Percentiles rank a stretch among this genome's conserved stretches.
Evolutionary conservation across 1,140 invertebrate species (phyloP).

Genomic region (Brachionus paranguensis): DNA sequence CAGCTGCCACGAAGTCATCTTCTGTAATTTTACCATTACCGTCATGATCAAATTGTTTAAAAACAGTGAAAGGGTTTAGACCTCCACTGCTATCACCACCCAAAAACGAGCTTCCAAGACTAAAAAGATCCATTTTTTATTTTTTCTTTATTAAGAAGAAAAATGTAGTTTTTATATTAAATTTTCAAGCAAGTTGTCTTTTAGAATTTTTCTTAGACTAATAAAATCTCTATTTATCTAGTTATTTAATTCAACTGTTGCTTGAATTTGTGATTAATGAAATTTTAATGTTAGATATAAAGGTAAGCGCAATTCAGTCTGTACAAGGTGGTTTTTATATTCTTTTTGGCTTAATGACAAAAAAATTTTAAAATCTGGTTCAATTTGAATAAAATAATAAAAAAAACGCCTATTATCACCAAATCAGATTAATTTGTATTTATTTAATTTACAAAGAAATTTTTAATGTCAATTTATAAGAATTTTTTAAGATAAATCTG

Average conservation of each 20-base stretch:
- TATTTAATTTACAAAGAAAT: background rate
- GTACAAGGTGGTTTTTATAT: background rate
- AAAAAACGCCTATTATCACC: background rate
- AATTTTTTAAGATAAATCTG: background rate
- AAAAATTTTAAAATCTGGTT: background rate
- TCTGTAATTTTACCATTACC: constrained; percentile 29
- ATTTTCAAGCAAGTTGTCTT: background rate
- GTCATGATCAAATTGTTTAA: constrained; percentile 27
- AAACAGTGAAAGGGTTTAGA: constrained; percentile 17
- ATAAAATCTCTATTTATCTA: background rate
- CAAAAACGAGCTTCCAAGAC: background rate
- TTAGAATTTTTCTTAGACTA: background rate
- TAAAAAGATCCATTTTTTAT: background rate
- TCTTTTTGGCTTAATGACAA: background rate
- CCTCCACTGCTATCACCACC: background rate
- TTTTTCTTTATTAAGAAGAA: background rate
- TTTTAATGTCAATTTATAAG: background rate
- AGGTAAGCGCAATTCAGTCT: background rate
- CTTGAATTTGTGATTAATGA: background rate
- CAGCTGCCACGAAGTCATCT: background rate
- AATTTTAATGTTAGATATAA: background rate
- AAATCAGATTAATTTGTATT: background rate
- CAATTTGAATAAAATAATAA: background rate
- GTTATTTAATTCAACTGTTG: background rate
- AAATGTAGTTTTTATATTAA: background rate